Percentiles rank a stretch among this genome's conserved stretches.
These are phyloP conservation scores for Plecturocebus donacophilus DNA, from an alignment of 2,113 vertebrate genomes.

Conservation along the genomic window DNA sequence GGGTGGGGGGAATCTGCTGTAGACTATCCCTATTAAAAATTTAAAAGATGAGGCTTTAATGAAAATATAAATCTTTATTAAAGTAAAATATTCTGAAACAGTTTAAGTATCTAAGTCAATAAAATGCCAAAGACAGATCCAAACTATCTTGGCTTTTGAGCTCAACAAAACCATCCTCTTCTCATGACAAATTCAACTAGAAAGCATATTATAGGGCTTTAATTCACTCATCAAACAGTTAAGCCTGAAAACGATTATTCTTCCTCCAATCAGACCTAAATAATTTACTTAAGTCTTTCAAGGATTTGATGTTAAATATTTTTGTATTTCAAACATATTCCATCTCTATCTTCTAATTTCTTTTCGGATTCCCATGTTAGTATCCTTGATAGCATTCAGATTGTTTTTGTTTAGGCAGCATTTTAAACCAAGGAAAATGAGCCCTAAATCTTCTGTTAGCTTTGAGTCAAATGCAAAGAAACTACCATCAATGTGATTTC, in stretches of 20 bases:
- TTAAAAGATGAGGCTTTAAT: not conserved
- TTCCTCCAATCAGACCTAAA: slow-evolving; percentile 8
- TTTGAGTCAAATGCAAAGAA: not conserved
- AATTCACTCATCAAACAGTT: not conserved
- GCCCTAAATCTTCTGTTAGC: not conserved
- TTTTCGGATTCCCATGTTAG: not conserved
- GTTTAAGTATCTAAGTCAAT: not conserved
- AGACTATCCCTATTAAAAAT: not conserved
- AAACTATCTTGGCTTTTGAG: not conserved
- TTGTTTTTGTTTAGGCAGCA: not conserved
- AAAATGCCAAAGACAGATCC: not conserved
- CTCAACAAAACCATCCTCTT: not conserved
- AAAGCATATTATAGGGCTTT: not conserved
- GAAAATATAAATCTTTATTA: slow-evolving; percentile 11
- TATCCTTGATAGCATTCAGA: not conserved
- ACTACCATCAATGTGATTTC: not conserved
- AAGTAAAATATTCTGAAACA: slow-evolving; percentile 8
- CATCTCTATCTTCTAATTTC: not conserved
- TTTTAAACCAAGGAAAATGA: slow-evolving; percentile 17
- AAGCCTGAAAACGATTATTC: not conserved
- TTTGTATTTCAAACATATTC: not conserved
- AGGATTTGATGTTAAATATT: not conserved
- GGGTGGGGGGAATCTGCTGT: not conserved
- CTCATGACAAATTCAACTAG: not conserved
- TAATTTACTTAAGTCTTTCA: not conserved